These are phyloP conservation scores for Nemotelus nigrinus DNA, from an alignment of 2,888 invertebrate genomes.

Conservation along the genomic window DNA sequence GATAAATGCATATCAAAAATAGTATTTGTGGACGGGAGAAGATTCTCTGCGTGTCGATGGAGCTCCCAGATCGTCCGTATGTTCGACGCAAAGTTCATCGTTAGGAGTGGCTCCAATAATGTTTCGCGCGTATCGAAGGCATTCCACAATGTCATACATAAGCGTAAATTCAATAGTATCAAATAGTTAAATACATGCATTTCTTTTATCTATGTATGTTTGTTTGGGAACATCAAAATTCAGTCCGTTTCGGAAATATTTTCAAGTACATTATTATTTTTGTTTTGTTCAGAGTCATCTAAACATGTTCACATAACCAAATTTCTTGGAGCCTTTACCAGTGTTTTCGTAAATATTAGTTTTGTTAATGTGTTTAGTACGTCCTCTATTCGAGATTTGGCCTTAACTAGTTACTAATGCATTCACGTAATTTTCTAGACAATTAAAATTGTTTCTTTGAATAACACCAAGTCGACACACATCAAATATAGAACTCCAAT, in stretches of 20 bases:
- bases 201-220: constrained; percentile 5
- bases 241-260: constrained; percentile 34
- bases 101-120: constrained; percentile 55
- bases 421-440: no score
- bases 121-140: constrained; percentile 58
- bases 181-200: neutral
- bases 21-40: constrained; percentile 63
- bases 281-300: no score
- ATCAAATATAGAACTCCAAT: no score
- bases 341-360: no score
- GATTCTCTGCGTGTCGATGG: constrained; percentile 55
- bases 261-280: neutral
- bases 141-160: constrained; percentile 64
- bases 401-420: no score
- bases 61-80: constrained; percentile 58
- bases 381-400: no score
- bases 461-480: no score
- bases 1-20: constrained; percentile 16
- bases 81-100: constrained; percentile 60
- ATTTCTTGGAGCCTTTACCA: no score
- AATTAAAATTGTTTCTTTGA: no score
- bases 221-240: neutral
- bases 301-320: no score
- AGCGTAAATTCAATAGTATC: constrained; percentile 57
- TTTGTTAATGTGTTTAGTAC: no score